These are phyloP conservation scores for Himalopsyche kuldschensis DNA, from an alignment of 2,888 invertebrate species.

Conservation along the genomic window DNA sequence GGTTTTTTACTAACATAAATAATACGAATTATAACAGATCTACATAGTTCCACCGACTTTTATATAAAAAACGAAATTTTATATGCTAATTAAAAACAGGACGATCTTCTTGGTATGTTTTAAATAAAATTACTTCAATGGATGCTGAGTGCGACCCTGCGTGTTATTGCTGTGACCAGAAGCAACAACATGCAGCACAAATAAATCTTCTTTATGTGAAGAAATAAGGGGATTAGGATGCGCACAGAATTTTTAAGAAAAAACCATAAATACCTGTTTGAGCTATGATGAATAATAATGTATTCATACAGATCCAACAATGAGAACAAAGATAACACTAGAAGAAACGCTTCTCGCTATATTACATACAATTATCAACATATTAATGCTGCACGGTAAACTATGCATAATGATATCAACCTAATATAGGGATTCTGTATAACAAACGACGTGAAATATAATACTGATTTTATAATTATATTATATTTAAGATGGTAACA, in stretches of 20 bases:
- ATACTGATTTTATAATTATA: background rate
- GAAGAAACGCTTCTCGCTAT: background rate
- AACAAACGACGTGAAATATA: background rate
- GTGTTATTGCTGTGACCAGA: background rate
- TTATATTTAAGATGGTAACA: no score
- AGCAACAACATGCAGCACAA: background rate
- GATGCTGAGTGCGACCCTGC: background rate
- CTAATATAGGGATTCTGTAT: background rate
- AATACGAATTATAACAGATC: no score
- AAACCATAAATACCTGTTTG: background rate
- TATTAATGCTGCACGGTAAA: background rate
- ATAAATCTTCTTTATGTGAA: background rate
- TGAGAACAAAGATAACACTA: background rate
- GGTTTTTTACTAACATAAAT: no score
- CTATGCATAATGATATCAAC: background rate
- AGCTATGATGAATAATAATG: background rate
- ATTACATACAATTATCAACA: background rate
- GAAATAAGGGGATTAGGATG: background rate
- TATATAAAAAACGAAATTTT: no score
- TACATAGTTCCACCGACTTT: no score
- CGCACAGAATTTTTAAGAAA: background rate
- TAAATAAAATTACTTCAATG: no score
- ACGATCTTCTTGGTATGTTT: no score
- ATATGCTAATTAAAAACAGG: no score
- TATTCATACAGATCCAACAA: background rate